A percentile compares a stretch with the other conserved stretches of the same genome.
phyloP scores from a whole-genome alignment of 1,140 invertebrate genomes.

The Drosophila leontia region DNA sequence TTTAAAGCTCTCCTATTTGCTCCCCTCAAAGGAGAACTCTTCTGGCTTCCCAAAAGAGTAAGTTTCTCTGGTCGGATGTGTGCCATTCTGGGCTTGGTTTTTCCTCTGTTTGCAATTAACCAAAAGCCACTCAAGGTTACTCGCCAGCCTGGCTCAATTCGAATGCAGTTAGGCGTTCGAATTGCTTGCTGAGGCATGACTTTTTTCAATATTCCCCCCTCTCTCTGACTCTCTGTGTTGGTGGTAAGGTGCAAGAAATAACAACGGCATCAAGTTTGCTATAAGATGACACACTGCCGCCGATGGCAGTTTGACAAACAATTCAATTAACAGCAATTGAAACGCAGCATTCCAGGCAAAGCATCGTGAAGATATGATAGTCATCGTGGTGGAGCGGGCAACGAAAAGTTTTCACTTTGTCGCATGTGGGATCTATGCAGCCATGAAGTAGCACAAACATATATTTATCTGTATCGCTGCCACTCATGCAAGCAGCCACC shows the following conservation, averaged over 20 bases:
- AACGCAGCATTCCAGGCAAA: constrained; percentile 39
- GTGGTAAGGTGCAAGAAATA: constrained; percentile 16
- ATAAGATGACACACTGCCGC: constrained; percentile 23
- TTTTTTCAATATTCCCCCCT: not conserved
- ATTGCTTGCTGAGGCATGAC: constrained; percentile 65
- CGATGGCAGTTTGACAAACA: constrained; percentile 37
- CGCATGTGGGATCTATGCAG: constrained; percentile 68
- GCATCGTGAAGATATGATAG: constrained; percentile 27
- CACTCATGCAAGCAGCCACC: constrained; percentile 66
- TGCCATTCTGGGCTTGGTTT: constrained; percentile 16
- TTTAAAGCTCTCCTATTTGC: not conserved
- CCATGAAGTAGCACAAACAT: constrained; percentile 72
- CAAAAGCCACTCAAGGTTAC: constrained; percentile 69
- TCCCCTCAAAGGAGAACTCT: not conserved
- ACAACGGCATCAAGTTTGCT: not conserved
- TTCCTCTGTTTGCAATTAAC: constrained; percentile 43
- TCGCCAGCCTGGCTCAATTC: constrained; percentile 50
- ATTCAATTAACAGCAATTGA: constrained; percentile 45
- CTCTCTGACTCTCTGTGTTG: not conserved
- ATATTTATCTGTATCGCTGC: constrained; percentile 48
- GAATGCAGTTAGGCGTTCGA: constrained; percentile 76
- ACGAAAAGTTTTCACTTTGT: constrained; percentile 78
- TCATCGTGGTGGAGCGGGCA: constrained; percentile 17
- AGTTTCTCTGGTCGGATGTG: constrained; percentile 20
- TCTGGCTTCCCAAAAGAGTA: constrained; percentile 19